phyloP scores from a whole-genome alignment of 2,797 vertebrate genomes.

The Clarias pachynema region DNA sequence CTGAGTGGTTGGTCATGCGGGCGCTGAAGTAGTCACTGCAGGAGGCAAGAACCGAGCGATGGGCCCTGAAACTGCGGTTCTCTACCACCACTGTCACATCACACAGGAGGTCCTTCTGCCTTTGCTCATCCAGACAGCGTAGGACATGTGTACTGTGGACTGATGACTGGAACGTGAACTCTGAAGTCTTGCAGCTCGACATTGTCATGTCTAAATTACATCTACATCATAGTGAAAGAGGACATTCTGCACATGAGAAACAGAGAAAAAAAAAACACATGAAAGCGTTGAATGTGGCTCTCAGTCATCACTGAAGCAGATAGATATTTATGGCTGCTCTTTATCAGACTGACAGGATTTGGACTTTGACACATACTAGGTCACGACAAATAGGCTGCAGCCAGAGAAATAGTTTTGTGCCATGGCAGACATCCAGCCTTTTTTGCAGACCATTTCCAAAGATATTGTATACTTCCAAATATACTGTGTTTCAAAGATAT shows the following conservation, averaged over 20 bases:
- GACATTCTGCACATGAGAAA: slow-evolving; percentile 30
- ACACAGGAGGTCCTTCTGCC: slow-evolving; percentile 85
- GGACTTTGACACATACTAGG: slow-evolving; percentile 21
- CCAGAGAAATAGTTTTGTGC: neutral
- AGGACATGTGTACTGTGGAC: slow-evolving; percentile 86
- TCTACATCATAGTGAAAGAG: slow-evolving; percentile 52
- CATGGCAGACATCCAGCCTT: neutral
- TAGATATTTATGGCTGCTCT: neutral
- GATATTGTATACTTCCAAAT: too few species aligned
- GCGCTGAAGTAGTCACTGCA: slow-evolving; percentile 89
- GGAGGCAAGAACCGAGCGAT: slow-evolving; percentile 88
- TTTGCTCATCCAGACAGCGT: slow-evolving; percentile 86
- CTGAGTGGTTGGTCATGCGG: slow-evolving; percentile 75
- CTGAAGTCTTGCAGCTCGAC: slow-evolving; percentile 76
- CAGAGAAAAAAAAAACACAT: neutral
- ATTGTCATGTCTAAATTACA: slow-evolving; percentile 80
- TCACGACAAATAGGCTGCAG: neutral
- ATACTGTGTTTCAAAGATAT: too few species aligned
- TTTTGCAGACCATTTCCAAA: neutral
- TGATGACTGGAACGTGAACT: slow-evolving; percentile 91
- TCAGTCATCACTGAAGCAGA: neutral
- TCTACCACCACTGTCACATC: slow-evolving; percentile 89
- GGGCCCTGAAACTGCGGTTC: slow-evolving; percentile 86
- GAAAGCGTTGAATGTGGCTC: neutral
- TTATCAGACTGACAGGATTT: slow-evolving; percentile 1